These are phyloP conservation scores for Tachysurus fulvidraco DNA, from an alignment of 2,113 vertebrate species.

Conservation along the genomic window DNA sequence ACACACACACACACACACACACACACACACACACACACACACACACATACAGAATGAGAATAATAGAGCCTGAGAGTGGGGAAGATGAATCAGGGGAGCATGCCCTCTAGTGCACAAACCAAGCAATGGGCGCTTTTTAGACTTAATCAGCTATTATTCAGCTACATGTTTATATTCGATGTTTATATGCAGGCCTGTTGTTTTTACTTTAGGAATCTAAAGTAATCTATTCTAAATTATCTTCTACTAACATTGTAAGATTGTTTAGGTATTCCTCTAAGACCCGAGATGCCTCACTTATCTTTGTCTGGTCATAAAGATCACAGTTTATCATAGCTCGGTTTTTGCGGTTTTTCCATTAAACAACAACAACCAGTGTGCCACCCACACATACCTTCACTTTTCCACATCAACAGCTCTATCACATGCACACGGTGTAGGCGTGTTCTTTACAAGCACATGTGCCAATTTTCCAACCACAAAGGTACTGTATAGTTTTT, in stretches of 20 bases:
- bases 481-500: constrained; percentile 43
- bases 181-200: constrained; percentile 13
- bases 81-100: constrained; percentile 9
- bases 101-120: constrained; percentile 50
- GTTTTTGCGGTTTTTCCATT: constrained; percentile 51
- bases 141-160: neutral
- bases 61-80: neutral
- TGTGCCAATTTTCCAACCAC: constrained; percentile 47
- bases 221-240: constrained; percentile 3
- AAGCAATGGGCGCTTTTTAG: neutral
- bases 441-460: constrained; percentile 11
- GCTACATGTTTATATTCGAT: constrained; percentile 12
- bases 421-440: constrained; percentile 29
- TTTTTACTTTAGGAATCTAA: constrained; percentile 13
- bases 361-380: constrained; percentile 20
- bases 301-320: constrained; percentile 20
- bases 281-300: neutral
- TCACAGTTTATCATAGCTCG: constrained; percentile 29
- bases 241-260: constrained; percentile 13
- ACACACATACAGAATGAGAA: neutral
- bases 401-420: constrained; percentile 41
- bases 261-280: constrained; percentile 29
- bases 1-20: neutral
- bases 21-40: constrained; percentile 3
- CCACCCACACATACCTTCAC: constrained; percentile 52